Base-by-base conservation (phyloP, 2,113 vertebrate species). In the Heloderma charlesbogerti region DNA sequence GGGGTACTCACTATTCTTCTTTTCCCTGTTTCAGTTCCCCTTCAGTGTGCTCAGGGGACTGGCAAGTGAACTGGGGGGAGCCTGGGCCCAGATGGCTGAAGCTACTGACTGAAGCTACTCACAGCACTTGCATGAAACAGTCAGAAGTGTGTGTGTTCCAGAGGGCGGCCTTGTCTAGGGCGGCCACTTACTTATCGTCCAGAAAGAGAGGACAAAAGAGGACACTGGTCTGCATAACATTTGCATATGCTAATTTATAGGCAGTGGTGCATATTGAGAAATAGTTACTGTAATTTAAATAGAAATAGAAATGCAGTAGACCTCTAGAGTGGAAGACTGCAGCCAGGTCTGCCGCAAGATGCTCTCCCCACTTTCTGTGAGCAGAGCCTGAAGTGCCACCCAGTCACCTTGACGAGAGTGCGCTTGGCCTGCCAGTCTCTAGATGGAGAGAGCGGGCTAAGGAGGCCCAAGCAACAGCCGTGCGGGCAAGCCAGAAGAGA, bases 51-150 rank as follows among this genome's bases (percentile, higher is more conserved):
- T 54, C 88, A 84, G 29, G 80, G 51, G 88, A 89, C n/a, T 74
- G 80, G 67, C 80, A 84, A 84, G 74, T 84, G 84, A 89, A 89
- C 43, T 74, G 80, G 54, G 34, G 88, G 80, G 69, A 89, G 54
- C 27, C 6, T 18, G 37, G 22, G n/a, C 86, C 72, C 86, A 89
- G 88, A 84, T 84, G 57, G 74, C 87, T 3, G 57, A 67, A n/a
- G n/a, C n/a, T n/a, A n/a, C 7, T 60, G 51, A 51, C 84, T 43
- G 37, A 5, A 83, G 77, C n/a, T 8, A 15, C 51, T 43, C 71
- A 43, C 51, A 29, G 13, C 71, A 75, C 77, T 77, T 57, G 34
- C 69, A 57, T 1, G 18, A 20, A 12, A 16, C 6, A n/a, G 43
- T 13, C 31, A 16, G 57, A n/a, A n/a, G n/a, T n/a, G n/a, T n/a